Conservation (phyloP, 2,797 vertebrate genomes). For the Chromis chromis region DNA sequence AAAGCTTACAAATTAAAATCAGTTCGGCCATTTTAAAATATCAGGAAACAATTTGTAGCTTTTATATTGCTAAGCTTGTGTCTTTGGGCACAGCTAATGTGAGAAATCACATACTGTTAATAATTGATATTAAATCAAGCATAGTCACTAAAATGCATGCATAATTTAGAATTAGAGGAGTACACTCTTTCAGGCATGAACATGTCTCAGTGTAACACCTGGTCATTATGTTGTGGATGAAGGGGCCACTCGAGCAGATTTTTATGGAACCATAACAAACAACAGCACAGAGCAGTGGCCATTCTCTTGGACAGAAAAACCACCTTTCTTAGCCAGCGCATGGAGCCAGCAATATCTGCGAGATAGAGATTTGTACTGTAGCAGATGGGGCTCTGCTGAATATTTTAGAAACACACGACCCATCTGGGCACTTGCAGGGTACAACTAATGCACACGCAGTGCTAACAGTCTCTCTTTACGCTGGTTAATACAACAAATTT, state of each 20-base stretch:
- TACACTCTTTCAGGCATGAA: constrained; percentile 40
- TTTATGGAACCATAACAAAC: constrained; percentile 70
- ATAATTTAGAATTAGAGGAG: constrained; percentile 47
- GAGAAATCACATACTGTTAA: constrained; percentile 35
- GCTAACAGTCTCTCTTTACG: constrained; percentile 38
- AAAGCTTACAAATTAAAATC: constrained; percentile 14
- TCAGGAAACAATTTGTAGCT: constrained; percentile 13
- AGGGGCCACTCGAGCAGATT: constrained; percentile 57
- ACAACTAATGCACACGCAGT: constrained; percentile 43
- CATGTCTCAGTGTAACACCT: constrained; percentile 58
- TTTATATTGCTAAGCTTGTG: constrained; percentile 19
- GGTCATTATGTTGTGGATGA: constrained; percentile 52
- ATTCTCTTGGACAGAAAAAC: constrained; percentile 62
- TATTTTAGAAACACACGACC: constrained; percentile 71
- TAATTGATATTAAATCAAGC: constrained; percentile 51
- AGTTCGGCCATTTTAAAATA: constrained; percentile 2
- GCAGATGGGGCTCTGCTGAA: constrained; percentile 76
- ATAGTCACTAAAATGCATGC: constrained; percentile 34
- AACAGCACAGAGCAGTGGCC: constrained; percentile 58
- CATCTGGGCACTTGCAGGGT: constrained; percentile 62
- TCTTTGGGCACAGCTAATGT: constrained; percentile 24
- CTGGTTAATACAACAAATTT: constrained; percentile 45
- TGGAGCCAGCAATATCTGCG: constrained; percentile 63
- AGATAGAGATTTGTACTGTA: constrained; percentile 69
- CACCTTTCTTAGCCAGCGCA: constrained; percentile 67